Conservation (phyloP, 2,888 invertebrate species). For the Epirrita christyi region DNA sequence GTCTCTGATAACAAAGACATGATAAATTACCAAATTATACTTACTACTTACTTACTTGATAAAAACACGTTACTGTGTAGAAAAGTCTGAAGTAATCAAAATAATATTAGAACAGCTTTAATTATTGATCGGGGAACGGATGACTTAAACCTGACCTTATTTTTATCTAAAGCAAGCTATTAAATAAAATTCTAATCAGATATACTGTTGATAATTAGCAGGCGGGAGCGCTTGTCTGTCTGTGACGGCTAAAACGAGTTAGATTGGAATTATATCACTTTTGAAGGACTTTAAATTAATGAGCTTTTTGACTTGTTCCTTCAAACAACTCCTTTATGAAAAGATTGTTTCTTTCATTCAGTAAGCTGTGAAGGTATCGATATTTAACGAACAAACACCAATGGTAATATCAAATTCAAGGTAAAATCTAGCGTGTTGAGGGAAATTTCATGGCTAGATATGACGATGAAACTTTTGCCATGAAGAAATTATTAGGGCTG, state of each 20-base stretch:
- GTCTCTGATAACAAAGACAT: neutral
- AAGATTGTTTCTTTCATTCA: neutral
- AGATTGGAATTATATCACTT: conserved; percentile 18
- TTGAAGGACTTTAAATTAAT: conserved; percentile 7
- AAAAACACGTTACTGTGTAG: neutral
- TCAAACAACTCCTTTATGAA: neutral
- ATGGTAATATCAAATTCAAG: conserved; percentile 9
- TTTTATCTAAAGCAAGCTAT: conserved; percentile 24
- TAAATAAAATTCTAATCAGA: conserved; percentile 35
- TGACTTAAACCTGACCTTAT: conserved; percentile 17
- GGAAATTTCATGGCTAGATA: conserved; percentile 17
- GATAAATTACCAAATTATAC: neutral
- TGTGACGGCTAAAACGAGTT: conserved; percentile 17
- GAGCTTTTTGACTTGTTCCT: neutral
- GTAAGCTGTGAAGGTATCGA: neutral
- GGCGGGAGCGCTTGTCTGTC: conserved; percentile 19
- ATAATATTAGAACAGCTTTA: neutral
- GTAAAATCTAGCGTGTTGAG: conserved; percentile 20
- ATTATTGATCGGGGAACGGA: neutral
- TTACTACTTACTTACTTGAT: neutral
- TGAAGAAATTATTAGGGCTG: conserved; percentile 25
- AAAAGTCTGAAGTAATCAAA: neutral
- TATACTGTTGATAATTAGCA: conserved; percentile 29
- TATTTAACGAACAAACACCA: neutral
- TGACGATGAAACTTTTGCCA: conserved; percentile 25